Percentiles rank a stretch among this genome's conserved stretches.
Evolutionary conservation across 1,140 invertebrate genomes (phyloP).

Genomic region (Neodiprion lecontei): DNA sequence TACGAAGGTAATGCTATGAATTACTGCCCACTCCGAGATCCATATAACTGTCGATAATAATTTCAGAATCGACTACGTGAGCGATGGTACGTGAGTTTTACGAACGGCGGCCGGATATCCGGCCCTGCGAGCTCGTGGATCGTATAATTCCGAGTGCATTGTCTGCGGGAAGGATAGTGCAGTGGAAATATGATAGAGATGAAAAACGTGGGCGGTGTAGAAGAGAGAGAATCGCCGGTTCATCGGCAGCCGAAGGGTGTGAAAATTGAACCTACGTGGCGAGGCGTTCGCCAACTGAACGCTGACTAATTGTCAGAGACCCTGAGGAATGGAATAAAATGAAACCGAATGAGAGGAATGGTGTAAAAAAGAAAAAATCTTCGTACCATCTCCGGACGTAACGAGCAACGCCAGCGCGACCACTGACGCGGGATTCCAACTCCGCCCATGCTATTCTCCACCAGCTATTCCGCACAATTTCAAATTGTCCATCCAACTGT

Average conservation of each 20-base stretch:
- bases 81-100: constrained; percentile 1
- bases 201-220: not conserved
- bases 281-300: too few relatives aligned
- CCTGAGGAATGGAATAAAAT: too few relatives aligned
- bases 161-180: not conserved
- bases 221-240: too few relatives aligned
- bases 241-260: too few relatives aligned
- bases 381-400: not conserved
- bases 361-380: not conserved
- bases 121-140: not conserved
- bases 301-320: too few relatives aligned
- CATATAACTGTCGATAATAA: not conserved
- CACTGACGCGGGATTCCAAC: constrained; percentile 27
- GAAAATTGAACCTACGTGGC: too few relatives aligned
- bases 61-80: constrained; percentile 7
- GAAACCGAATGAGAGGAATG: not conserved
- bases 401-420: constrained; percentile 35
- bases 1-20: too few relatives aligned
- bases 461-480: constrained; percentile 39
- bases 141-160: not conserved
- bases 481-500: constrained; percentile 48
- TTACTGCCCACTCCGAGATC: too few relatives aligned
- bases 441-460: constrained; percentile 10
- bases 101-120: not conserved
- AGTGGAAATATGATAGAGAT: not conserved